phyloP scores from a whole-genome alignment of 2,797 vertebrate genomes.

The Neosilurus hyrtlii region DNA sequence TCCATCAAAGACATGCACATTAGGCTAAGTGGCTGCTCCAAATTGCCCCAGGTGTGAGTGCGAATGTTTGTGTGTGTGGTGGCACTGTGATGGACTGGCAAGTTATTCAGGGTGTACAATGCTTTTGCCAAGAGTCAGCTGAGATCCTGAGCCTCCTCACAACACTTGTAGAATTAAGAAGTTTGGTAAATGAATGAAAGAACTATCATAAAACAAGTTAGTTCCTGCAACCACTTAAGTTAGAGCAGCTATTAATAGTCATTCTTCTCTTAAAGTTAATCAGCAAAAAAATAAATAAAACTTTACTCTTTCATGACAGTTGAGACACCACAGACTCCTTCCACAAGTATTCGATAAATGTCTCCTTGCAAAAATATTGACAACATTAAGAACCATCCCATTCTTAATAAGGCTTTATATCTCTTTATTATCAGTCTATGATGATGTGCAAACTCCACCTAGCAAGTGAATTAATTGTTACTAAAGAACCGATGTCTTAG shows the following conservation, averaged over 20 bases:
- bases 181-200: too few relatives aligned
- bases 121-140: too few relatives aligned
- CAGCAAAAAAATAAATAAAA: not conserved
- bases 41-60: too few relatives aligned
- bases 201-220: not conserved
- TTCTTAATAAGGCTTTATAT: not conserved
- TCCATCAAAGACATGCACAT: too few relatives aligned
- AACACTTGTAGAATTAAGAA: too few relatives aligned
- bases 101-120: too few relatives aligned
- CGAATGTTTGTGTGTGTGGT: too few relatives aligned
- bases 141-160: too few relatives aligned
- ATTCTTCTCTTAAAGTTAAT: not conserved
- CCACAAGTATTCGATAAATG: not conserved
- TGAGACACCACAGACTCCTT: not conserved
- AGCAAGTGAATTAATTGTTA: not conserved
- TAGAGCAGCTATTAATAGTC: not conserved
- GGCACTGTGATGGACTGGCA: too few relatives aligned
- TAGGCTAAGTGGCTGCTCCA: too few relatives aligned
- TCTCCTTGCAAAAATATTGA: slow-evolving; percentile 3
- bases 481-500: not conserved
- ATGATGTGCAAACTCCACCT: not conserved
- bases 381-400: not conserved
- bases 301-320: not conserved
- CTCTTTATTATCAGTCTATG: not conserved
- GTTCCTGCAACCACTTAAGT: not conserved